Base-by-base conservation (phyloP, 1,140 invertebrate genomes). In the Lepidotrigona ventralis region DNA sequence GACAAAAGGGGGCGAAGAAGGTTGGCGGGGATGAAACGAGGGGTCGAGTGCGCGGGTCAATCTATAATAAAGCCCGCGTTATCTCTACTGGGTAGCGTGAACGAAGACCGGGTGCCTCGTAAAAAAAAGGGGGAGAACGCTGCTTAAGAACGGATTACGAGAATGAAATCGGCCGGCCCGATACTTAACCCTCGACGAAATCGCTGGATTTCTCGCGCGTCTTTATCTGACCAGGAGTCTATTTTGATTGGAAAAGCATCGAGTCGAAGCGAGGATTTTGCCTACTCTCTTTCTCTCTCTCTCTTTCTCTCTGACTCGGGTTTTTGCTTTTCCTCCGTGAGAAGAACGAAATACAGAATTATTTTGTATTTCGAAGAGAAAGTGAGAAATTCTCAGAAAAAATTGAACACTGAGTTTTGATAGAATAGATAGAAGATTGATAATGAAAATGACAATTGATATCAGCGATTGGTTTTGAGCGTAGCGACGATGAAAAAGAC, bases 131-230 rank as follows among this genome's bases (percentile, higher is more conserved):
- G 75, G 60, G 80, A 86, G 88, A 89, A 91, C 88, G 89, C 91
- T 92, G 91, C 91, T 93, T 91, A 93, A 94, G 93, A 93, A 93
- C 91, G 91, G 92, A 94, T 93, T 93, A 93, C 90, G 92, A 90
- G 93, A 92, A 91, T 91, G 92, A 93, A 93, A 93, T 93, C 91
- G 91, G 88, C 88, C 75, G 79, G 89, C 83, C 88, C 85, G 87
- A 92, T 91, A 87, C 86, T 87, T 83, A 83, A 79, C 82, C 77
- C 77, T 66, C 69, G 76, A 79, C 54, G 68, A 71, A 71, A 73
- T 68, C 60, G 68, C 8, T 21, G 15, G 17, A 73, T 72, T n/a
- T 69, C 69, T 71, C 68, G 5, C 53, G 69, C 69, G 58, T 58
- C 39, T 60, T 54, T 83, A 54, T 83, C 81, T 23, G 21, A 46